A percentile compares a stretch with the other conserved stretches of the same genome.
Evolutionary conservation across 2,113 vertebrate genomes (phyloP).

Genomic region (Pogona vitticeps): DNA sequence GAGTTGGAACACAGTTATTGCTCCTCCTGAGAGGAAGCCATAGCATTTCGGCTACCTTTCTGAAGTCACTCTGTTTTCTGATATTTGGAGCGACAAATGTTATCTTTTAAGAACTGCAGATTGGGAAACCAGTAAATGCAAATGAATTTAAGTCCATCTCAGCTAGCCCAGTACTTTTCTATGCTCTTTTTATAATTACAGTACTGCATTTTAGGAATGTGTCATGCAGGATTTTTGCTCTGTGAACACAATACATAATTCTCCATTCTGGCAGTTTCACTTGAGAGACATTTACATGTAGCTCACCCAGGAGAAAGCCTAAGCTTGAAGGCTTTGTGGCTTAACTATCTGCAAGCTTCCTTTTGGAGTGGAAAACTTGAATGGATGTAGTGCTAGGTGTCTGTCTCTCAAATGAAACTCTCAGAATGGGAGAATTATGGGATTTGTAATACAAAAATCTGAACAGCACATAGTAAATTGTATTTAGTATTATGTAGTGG

Average conservation of each 20-base stretch:
- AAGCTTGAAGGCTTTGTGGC: too few species aligned
- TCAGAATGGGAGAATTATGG: too few species aligned
- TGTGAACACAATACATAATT: too few species aligned
- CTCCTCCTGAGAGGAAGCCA: constrained; percentile 1
- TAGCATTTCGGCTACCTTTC: constrained; percentile 28
- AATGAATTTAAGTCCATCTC: neutral
- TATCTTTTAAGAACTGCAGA: neutral
- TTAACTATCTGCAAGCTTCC: too few species aligned
- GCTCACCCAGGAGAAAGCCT: too few species aligned
- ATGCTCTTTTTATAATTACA: neutral
- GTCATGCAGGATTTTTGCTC: too few species aligned
- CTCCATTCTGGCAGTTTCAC: too few species aligned
- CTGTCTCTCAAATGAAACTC: too few species aligned
- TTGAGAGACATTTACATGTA: too few species aligned
- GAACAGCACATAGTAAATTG: neutral
- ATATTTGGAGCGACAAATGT: neutral
- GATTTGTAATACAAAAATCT: too few species aligned
- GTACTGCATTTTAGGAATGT: neutral
- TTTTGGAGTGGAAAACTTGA: too few species aligned
- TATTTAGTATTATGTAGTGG: neutral
- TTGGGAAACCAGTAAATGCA: constrained; percentile 10
- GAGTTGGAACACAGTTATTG: constrained; percentile 44
- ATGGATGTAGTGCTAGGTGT: too few species aligned
- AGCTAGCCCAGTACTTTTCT: neutral
- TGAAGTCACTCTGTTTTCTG: constrained; percentile 35